Evolutionary conservation across 2,888 invertebrate species (phyloP), one percentile per base, ranked within the genome.

Genomic region (Pogonocherus hispidulus): DNA sequence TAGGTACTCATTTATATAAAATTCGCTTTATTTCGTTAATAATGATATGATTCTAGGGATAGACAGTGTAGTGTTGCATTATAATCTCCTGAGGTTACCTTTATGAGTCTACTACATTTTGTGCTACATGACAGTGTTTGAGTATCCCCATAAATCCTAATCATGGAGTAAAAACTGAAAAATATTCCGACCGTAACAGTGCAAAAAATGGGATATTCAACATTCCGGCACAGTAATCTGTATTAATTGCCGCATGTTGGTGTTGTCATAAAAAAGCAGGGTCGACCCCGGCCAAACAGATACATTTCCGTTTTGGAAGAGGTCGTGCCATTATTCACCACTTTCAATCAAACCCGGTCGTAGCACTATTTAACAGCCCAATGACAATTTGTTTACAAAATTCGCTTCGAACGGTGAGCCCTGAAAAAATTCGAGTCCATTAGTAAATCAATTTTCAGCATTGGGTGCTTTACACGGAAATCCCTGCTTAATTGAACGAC

Each of bases 241-340:
- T 47, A 47, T 47, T 20, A 47, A 20, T 47, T 47, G 47, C 20
- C 8, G 47, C 47, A 47, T 47, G 47, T 47, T 47, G 47, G n/a
- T 47, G 47, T 47, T 20, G 47, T 9, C 20, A 47, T 47, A 47
- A 47, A 47, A 47, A 47, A 47, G 20, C 20, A 19, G 47, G 47
- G 47, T 47, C 47, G 20, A 47, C 16, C 47, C 20, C 44, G 47
- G n/a, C 14, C 41, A 41, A 41, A 41, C 47, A 47, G 20, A 47
- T 20, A 47, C 47, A 47, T 47, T 47, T 47, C 47, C 20, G 20
- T 47, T 6, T 19, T 16, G 47, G 11, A 2, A 47, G 47, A 20
- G 47, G 20, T 20, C 20, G 8, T 19, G 20, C n/a, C 20, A 47
- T 20, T 11, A 19, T 19, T 47, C 20, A 20, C 47, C 47, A n/a